Base-by-base conservation (phyloP, 92 coral and sea anemone species). In the Blastomussa wellsi region DNA sequence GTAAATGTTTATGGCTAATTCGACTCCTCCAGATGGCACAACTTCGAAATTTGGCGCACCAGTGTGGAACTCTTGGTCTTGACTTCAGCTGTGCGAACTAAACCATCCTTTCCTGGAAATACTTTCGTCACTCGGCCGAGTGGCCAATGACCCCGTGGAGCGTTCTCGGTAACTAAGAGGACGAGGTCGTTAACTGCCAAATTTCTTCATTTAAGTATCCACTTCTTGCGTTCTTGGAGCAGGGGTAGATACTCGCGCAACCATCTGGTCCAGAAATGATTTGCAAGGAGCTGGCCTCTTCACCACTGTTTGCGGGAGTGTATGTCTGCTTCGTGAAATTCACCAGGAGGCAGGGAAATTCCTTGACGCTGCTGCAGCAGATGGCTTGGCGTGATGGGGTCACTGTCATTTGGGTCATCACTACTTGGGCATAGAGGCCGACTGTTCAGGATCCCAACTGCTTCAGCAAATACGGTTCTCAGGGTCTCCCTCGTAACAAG, bases 401-500 rank as follows among this genome's bases (percentile, higher is more conserved):
- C 83, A 78, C 80, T 26, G 89, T 89, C 92, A n/a, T n/a, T n/a
- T n/a, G n/a, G n/a, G n/a, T n/a, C n/a, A n/a, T n/a, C n/a, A n/a
- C n/a, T n/a, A n/a, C n/a, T 35, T 28, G 86, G 90, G 72, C 92
- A 90, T 11, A 90, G 33, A 5, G 89, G 86, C 16, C 92, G 65
- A 13, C 87, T 77, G 74, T 90, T 90, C 13, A 78, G 88, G 16
- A 89, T 80, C 65, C 87, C 90, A 33, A 82, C 81, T 29, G 84
- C 84, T 57, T 90, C 92, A n/a, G 87, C 73, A 49, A 86, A 82
- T 65, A 90, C 87, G 4, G 92, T 89, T 49, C 90, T 64, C 70
- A 86, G 86, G 15, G 81, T 83, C 55, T 89, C 87, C 67, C 83
- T 78, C 1, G 78, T 77, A 8, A 80, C 80, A 3, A 86, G 37